These are phyloP conservation scores for Galerucella calmariensis DNA, from an alignment of 2,888 invertebrate genomes.

Conservation along the genomic window DNA sequence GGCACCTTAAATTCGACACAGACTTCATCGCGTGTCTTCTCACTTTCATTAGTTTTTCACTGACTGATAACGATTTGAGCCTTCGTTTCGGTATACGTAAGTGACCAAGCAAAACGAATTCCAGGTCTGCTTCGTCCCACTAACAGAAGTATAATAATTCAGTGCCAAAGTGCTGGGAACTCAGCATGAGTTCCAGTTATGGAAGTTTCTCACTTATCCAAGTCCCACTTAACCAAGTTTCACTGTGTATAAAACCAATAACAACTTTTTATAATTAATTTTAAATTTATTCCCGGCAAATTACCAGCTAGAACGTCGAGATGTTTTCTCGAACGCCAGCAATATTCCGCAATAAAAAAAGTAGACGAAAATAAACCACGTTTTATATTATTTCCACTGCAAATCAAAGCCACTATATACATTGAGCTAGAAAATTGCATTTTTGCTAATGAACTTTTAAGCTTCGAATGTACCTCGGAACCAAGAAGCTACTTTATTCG, in stretches of 20 bases:
- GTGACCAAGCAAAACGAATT: too few species aligned
- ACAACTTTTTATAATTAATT: neutral
- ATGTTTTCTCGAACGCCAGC: neutral
- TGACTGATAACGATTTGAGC: constrained; percentile 3
- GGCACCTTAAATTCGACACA: neutral
- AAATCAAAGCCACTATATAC: neutral
- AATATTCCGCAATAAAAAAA: neutral
- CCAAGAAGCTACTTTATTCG: neutral
- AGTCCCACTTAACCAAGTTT: too few species aligned
- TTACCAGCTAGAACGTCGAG: neutral
- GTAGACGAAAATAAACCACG: neutral
- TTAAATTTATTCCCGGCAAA: neutral
- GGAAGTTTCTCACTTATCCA: too few species aligned
- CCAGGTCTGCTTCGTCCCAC: too few species aligned
- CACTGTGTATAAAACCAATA: too few species aligned
- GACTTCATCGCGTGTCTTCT: constrained; percentile 5
- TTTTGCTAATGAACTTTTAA: constrained; percentile 8
- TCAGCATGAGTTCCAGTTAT: too few species aligned
- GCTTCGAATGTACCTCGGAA: neutral
- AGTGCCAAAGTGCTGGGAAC: too few species aligned
- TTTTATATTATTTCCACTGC: constrained; percentile 4
- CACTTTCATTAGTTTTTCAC: neutral
- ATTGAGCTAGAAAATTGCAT: constrained; percentile 3
- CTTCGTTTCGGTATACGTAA: neutral
- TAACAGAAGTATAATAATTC: too few species aligned